Evolutionary conservation across 1,140 invertebrate genomes (phyloP), one percentile per base, ranked within the genome.

Genomic region (Ceratosolen fusciceps): DNA sequence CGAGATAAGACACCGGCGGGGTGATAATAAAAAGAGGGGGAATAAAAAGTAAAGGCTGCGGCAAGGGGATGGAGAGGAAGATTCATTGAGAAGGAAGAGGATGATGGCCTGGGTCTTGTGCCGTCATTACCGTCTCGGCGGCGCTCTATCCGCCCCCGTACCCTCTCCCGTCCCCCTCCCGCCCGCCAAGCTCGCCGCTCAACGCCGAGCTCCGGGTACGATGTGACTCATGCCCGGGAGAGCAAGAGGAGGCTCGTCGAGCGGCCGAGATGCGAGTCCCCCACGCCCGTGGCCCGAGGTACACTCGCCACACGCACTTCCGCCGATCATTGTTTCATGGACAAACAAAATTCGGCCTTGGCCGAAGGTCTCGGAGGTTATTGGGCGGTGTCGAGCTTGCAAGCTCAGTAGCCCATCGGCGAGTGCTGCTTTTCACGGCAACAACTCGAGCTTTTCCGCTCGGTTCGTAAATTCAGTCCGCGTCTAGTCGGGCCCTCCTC

Each of bases 1-100:
- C 60, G 19, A 21, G 60, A 37, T n/a, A 19, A n/a, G 60, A 62
- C 2, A 19, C 8, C n/a, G 14, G 2, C 2, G 56, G 29, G 2
- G 2, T 43, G 56, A 58, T n/a, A n/a, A n/a, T n/a, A n/a, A n/a
- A n/a, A 31, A 34, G 29, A 14, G 12, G 9, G 29, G 7, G 31
- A 31, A 14, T 1, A 52, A 16, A 52, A 1, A 34, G 31, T 31
- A 16, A 9, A 34, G 14, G 31, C 43, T 7, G 7, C 43, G 56
- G 29, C 4, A 3, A n/a, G 3, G 3, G 39, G 34, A 8, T 12
- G 29, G 29, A 7, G 31, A 54, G 29, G 43, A 16, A 78, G 76
- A 78, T 73, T 77, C 75, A 70, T 78, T 71, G 72, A 70, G 56
- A 49, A 77, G 67, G 80, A 82, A 58, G n/a, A 29, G 19, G n/a